Evolutionary conservation across 2,113 vertebrate species (phyloP), one percentile per base, ranked within the genome.

Genomic region (Lanius ludovicianus): DNA sequence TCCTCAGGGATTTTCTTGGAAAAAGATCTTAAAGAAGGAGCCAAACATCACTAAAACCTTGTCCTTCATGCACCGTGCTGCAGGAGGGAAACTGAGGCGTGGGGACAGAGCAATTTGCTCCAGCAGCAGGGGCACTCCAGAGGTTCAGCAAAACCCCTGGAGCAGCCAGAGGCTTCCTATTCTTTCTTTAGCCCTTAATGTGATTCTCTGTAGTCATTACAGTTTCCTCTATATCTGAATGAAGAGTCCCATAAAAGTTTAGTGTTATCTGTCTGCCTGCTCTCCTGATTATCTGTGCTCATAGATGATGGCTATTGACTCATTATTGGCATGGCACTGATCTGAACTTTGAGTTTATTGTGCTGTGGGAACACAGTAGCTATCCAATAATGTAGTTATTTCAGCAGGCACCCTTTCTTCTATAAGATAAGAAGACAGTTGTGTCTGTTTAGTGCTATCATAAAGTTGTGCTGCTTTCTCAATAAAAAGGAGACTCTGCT

Each of bases 341-440:
- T 94, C 71, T 96, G 92, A 94, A 96, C 92, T 96, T 96, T 92
- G 93, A 86, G 76, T 93, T 96, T 93, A 94, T 55, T 88, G 71
- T 78, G 59, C 71, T 90, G 55, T 83, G 63, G 63, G 85, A 94
- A 83, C 84, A 93, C 90, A 49, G 88, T 94, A 90, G 93, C 92
- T 90, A 28, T 41, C 35, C 82, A 89, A 59, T 83, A 81, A 88
- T 74, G 76, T 22, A 11, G 31, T 82, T 91, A 74, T 93, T 94
- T 94, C 76, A 79, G 30, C 33, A 74, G n/a, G 15, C 82, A 78
- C 33, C 90, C 56, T 95, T 90, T 96, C 87, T 93, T 87, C 91
- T 82, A 1, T 28, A 53, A 81, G 81, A 90, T 84, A 93, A 93
- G 65, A 65, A 65, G 64, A 60, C 35, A 76, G 60, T 89, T 87